These are phyloP conservation scores for Lagothrix lagotricha DNA, from an alignment of 2,797 vertebrate species.

Conservation along the genomic window DNA sequence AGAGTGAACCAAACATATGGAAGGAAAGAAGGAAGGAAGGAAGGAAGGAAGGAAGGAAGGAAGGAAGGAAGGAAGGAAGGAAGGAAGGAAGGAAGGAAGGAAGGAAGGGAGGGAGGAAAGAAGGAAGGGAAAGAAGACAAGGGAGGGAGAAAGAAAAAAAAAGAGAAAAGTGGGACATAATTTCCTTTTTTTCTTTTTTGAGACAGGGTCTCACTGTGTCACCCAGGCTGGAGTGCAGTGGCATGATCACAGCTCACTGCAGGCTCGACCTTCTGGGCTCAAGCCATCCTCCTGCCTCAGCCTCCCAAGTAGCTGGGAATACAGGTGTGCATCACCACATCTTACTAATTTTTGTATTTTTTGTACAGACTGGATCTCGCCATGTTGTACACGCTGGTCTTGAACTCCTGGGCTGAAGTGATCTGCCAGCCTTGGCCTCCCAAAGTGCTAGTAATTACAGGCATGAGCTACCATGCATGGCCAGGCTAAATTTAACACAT, in stretches of 20 bases:
- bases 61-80: not conserved
- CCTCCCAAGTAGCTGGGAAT: not conserved
- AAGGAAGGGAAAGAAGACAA: not conserved
- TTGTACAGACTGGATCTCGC: not conserved
- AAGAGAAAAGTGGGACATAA: not conserved
- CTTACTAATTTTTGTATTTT: not conserved
- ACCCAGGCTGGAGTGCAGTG: not conserved
- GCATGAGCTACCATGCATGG: not conserved
- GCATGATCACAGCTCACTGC: not conserved
- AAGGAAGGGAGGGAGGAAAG: accelerated
- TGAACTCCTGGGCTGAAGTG: not conserved
- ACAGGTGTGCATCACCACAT: not conserved
- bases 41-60: not conserved
- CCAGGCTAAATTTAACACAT: not conserved
- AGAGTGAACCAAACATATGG: not conserved
- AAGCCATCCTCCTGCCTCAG: not conserved
- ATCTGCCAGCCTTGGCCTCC: not conserved
- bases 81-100: accelerated
- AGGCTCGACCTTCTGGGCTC: not conserved
- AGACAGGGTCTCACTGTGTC: not conserved
- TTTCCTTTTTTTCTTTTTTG: not conserved
- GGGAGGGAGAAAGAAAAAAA: not conserved
- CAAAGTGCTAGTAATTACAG: not conserved
- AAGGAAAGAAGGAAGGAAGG: not conserved
- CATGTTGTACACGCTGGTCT: not conserved